Percentiles rank a stretch among this genome's conserved stretches.
phyloP scores from a whole-genome alignment of 1,140 invertebrate species.

The Palaemon carinicauda region DNA sequence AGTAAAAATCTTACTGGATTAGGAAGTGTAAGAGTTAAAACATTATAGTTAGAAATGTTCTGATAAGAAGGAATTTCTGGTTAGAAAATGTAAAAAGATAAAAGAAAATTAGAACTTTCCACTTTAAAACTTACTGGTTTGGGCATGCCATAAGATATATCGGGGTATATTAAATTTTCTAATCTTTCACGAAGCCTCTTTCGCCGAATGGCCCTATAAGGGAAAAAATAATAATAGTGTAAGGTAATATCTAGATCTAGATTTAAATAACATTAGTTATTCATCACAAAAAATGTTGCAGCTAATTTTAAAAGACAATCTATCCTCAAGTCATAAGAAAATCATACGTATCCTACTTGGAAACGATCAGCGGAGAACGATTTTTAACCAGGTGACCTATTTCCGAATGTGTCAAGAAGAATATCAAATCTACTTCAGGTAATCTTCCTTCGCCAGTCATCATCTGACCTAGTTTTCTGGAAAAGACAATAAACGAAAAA shows the following conservation, averaged over 20 bases:
- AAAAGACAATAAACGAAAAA: too few species aligned
- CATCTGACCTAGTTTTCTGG: slow-evolving; percentile 68
- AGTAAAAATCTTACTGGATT: too few species aligned
- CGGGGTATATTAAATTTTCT: slow-evolving; percentile 72
- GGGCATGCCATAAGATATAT: slow-evolving; percentile 70
- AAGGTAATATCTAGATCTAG: not conserved
- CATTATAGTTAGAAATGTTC: too few species aligned
- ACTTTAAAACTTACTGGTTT: slow-evolving; percentile 62
- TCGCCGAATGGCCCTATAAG: slow-evolving; percentile 73
- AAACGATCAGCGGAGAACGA: slow-evolving; percentile 70
- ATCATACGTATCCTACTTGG: slow-evolving; percentile 71
- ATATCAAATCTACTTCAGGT: slow-evolving; percentile 74
- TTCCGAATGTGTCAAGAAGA: slow-evolving; percentile 76
- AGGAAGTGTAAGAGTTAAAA: too few species aligned
- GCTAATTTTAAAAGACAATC: not conserved
- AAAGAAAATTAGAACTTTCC: too few species aligned
- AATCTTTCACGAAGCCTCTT: slow-evolving; percentile 70
- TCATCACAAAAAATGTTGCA: too few species aligned
- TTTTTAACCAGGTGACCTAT: slow-evolving; percentile 70
- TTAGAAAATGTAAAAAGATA: too few species aligned
- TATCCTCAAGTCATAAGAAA: not conserved
- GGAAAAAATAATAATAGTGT: too few species aligned
- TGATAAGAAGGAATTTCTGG: too few species aligned
- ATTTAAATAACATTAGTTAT: too few species aligned
- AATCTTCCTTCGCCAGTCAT: slow-evolving; percentile 73